Base-by-base conservation (phyloP, 2,113 vertebrate genomes). In the Hylia prasina region DNA sequence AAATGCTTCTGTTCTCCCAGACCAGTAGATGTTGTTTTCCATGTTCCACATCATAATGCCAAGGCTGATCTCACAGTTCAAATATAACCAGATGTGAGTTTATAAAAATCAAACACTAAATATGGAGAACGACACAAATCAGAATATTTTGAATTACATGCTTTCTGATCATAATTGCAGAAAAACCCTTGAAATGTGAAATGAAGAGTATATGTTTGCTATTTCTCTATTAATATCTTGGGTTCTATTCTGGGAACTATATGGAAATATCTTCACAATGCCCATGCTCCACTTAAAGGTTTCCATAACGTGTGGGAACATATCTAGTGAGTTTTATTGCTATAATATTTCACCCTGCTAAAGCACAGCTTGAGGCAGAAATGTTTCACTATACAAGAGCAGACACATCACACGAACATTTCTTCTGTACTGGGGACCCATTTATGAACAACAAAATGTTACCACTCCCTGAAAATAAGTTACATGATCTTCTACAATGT, bases 241-340 rank as follows among this genome's bases (percentile, higher is more conserved):
- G 4, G 1, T 79, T 51, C 23, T 51, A 18, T n/a, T 50, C 33
- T 65, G 5, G 9, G 17, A 75, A 23, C 0, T 1, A 37, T n/a
- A 69, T 15, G 31, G 17, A 81, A 8, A 54, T 44, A 56, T 5
- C 44, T 89, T 12, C 23, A 64, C 13, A 71, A 35, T 35, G 13
- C 13, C 15, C 76, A 2, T 66, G 10, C 4, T 68, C 7, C 10
- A 45, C 19, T 42, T 33, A 48, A 37, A 60, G 4, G 8, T 18
- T 56, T 76, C 14, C 3, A 2, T 64, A 8, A 60, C 28, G 33
- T 37, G 27, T 53, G 75, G 9, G 28, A 85, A 60, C 14, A n/a
- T 14, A 79, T 35, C 31, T 31, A 53, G 56, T 53, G 6, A 45
- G 13, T 82, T 80, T 65, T 80, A 58, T 35, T 71, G 11, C 17